Evolutionary conservation across 2,113 vertebrate genomes (phyloP).

Genomic region (Scolopax mira): DNA sequence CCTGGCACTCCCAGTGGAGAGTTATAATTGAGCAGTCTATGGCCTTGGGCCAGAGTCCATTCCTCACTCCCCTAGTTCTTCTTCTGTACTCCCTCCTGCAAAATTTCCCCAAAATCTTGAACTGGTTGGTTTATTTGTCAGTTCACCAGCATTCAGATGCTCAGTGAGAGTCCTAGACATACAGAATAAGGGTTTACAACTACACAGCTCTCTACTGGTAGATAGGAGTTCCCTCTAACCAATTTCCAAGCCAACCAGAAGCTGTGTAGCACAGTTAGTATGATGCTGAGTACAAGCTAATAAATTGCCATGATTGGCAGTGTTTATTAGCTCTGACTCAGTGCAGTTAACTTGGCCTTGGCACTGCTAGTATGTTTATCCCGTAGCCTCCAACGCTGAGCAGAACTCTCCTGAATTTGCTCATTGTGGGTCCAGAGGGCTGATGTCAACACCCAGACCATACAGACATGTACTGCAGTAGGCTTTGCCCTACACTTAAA

Average conservation of each 20-base stretch:
- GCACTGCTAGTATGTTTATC: not conserved
- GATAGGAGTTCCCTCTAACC: not conserved
- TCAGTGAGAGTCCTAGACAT: not conserved
- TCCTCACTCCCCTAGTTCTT: not conserved
- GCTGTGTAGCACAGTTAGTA: not conserved
- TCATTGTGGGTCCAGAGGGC: no score
- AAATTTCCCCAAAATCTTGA: not conserved
- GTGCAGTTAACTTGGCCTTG: not conserved
- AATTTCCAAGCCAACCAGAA: not conserved
- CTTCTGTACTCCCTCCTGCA: not conserved
- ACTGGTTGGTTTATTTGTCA: not conserved
- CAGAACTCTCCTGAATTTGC: not conserved
- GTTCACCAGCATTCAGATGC: not conserved
- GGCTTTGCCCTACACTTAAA: not conserved
- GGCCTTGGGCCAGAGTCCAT: not conserved
- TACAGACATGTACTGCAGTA: rapidly evolving
- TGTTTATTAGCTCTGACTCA: conserved; percentile 8
- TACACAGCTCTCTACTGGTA: not conserved
- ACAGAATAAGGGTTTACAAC: not conserved
- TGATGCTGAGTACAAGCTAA: not conserved
- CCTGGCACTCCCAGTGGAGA: not conserved
- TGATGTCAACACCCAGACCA: not conserved
- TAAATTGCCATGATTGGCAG: not conserved
- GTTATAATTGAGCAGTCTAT: not conserved
- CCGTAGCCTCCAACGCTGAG: not conserved